A percentile compares a stretch with the other conserved stretches of the same genome.
Conservation (phyloP, 2,888 invertebrate species). For the Margaritifera margaritifera region DNA sequence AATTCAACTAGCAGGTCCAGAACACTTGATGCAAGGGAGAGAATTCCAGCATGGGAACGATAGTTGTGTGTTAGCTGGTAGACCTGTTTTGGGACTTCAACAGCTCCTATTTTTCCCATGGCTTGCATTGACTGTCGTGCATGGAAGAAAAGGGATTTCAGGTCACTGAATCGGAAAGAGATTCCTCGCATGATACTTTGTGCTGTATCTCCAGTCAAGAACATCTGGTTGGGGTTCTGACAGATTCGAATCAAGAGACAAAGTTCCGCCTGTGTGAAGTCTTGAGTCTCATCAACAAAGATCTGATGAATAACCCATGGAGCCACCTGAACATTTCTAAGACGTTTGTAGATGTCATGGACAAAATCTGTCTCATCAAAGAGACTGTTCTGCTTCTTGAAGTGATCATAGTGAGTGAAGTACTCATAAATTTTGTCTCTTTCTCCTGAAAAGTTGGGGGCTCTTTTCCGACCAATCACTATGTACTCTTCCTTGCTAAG, state of each 20-base stretch:
- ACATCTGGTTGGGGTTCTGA: slow-evolving; percentile 64
- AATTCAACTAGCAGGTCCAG: slow-evolving; percentile 62
- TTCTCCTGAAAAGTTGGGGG: slow-evolving; percentile 54
- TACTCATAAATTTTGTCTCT: slow-evolving; percentile 47
- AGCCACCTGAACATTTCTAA: slow-evolving; percentile 19
- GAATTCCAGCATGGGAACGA: slow-evolving; percentile 65
- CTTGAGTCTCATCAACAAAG: slow-evolving; percentile 68
- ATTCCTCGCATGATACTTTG: slow-evolving; percentile 69
- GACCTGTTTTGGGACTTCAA: slow-evolving; percentile 52
- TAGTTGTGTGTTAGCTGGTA: slow-evolving; percentile 65
- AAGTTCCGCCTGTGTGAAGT: slow-evolving; percentile 67
- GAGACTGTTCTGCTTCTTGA: slow-evolving; percentile 39
- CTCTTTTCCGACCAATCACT: slow-evolving; percentile 52
- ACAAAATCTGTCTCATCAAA: slow-evolving; percentile 62
- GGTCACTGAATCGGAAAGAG: slow-evolving; percentile 64
- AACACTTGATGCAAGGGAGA: slow-evolving; percentile 60
- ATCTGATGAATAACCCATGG: slow-evolving; percentile 55
- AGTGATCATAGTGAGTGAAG: slow-evolving; percentile 46
- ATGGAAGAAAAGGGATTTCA: slow-evolving; percentile 60
- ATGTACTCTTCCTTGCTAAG: slow-evolving; percentile 47
- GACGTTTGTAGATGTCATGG: slow-evolving; percentile 34
- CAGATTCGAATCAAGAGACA: slow-evolving; percentile 57
- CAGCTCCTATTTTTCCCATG: slow-evolving; percentile 36
- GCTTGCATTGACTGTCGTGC: slow-evolving; percentile 51
- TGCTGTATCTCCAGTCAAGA: slow-evolving; percentile 67